These are phyloP conservation scores for Onychomys torridus DNA, from an alignment of 2,797 vertebrate genomes.

Conservation along the genomic window DNA sequence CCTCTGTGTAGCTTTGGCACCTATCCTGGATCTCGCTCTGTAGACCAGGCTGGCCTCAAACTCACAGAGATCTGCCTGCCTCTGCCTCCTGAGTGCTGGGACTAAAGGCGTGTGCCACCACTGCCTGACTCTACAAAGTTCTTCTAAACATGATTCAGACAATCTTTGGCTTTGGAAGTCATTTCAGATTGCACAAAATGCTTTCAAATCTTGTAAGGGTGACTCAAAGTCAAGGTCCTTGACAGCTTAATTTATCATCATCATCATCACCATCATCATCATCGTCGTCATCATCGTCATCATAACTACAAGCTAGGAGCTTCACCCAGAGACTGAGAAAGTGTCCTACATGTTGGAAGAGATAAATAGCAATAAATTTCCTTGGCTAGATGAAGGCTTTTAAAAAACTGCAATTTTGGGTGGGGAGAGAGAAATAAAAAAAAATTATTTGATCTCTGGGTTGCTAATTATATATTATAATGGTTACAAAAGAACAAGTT, in stretches of 20 bases:
- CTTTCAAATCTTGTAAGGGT: constrained; percentile 64
- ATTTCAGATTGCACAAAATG: constrained; percentile 59
- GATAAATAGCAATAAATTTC: constrained; percentile 44
- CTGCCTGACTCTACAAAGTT: not conserved
- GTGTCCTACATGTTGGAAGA: not conserved
- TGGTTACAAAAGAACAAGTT: not conserved
- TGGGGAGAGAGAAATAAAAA: not conserved
- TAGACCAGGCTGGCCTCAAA: no score
- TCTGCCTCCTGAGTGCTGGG: no score
- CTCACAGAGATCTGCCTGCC: no score
- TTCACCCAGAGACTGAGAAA: constrained; percentile 5
- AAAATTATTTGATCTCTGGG: constrained; percentile 34
- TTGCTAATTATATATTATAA: not conserved
- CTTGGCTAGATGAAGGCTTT: constrained; percentile 6
- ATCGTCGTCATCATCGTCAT: no score
- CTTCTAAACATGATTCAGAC: constrained; percentile 63
- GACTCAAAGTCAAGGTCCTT: constrained; percentile 48
- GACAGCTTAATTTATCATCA: not conserved
- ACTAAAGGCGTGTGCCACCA: no score
- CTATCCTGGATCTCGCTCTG: no score
- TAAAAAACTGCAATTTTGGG: not conserved
- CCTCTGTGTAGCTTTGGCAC: no score
- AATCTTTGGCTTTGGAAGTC: constrained; percentile 29
- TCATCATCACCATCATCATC: no score
- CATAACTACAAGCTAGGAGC: constrained; percentile 2